Evolutionary conservation across 1,140 invertebrate genomes (phyloP).

Genomic region (Philotrypesis tridentata): DNA sequence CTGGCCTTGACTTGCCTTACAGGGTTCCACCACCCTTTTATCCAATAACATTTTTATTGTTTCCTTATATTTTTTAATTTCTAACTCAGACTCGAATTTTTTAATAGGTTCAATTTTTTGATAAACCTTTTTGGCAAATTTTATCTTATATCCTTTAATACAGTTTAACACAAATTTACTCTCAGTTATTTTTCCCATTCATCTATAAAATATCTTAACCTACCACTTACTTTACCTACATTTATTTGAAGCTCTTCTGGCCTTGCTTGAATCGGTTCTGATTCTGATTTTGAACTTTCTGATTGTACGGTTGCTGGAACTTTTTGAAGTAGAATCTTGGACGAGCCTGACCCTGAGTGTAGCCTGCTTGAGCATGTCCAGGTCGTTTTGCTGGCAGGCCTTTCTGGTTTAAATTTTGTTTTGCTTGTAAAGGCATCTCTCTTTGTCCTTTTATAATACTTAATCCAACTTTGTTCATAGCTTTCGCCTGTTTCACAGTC

Average conservation of each 20-base stretch:
- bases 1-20: constrained; percentile 22
- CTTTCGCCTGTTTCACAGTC: not conserved
- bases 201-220: constrained; percentile 49
- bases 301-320: not conserved
- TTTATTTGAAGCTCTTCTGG: not conserved
- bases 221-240: constrained; percentile 48
- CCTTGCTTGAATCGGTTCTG: not conserved
- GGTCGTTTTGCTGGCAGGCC: not conserved
- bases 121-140: constrained; percentile 24
- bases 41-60: not conserved
- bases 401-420: not conserved
- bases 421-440: not conserved
- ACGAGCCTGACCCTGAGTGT: too few relatives aligned
- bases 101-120: not conserved
- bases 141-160: constrained; percentile 49
- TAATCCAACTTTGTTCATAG: not conserved
- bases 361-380: not conserved
- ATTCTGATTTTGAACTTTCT: not conserved
- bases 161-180: constrained; percentile 45
- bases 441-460: not conserved
- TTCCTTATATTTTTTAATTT: not conserved
- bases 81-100: not conserved
- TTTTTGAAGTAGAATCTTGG: not conserved
- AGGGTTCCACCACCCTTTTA: constrained; percentile 40
- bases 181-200: constrained; percentile 45